phyloP scores from a whole-genome alignment of 2,113 vertebrate species.

The Tyrannus savana region DNA sequence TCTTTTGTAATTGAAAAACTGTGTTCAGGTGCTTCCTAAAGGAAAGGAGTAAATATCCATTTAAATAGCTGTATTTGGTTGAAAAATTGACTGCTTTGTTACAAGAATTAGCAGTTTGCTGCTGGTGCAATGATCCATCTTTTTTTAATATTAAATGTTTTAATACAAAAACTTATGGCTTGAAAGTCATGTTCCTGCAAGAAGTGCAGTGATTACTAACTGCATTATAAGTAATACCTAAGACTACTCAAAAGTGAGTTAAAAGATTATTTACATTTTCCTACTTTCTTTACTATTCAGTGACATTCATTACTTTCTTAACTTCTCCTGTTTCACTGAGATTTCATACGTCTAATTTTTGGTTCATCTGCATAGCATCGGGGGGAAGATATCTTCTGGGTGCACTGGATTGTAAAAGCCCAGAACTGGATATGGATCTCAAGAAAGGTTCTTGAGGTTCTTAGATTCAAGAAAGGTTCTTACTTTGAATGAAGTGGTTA shows the following conservation, averaged over 20 bases:
- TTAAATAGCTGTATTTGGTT: not conserved
- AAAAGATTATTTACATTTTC: not conserved
- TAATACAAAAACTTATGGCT: not conserved
- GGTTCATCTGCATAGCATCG: not conserved
- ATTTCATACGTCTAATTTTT: not conserved
- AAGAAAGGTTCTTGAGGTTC: not conserved
- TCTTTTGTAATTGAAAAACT: not conserved
- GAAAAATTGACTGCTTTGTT: not conserved
- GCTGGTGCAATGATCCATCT: not conserved
- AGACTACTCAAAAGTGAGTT: not conserved
- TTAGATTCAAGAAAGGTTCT: not conserved
- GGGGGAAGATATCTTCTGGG: not conserved
- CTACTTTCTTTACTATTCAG: not conserved
- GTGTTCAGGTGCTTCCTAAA: not conserved
- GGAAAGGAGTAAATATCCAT: not conserved
- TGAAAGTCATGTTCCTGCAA: not conserved
- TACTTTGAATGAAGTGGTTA: not conserved
- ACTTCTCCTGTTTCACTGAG: not conserved
- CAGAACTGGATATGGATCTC: not conserved
- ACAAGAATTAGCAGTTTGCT: not conserved
- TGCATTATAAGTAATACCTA: not conserved
- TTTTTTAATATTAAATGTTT: not conserved
- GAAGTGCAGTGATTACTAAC: not conserved
- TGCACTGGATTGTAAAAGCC: not conserved
- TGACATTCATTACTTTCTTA: not conserved